Base-by-base conservation (phyloP, 2,797 vertebrate species). In the Graptemys geographica region DNA sequence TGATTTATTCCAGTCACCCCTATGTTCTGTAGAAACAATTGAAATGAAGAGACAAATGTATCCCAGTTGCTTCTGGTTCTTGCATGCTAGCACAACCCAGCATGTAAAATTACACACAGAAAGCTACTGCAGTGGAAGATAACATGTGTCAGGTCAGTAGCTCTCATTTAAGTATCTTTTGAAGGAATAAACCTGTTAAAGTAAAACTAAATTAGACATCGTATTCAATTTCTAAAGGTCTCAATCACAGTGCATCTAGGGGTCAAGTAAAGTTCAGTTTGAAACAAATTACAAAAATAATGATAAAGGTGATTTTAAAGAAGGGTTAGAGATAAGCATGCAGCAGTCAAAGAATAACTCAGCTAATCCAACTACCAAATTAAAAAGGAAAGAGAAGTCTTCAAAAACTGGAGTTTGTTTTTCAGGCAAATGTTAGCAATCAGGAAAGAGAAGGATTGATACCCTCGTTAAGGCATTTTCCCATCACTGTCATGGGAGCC, bases 241-340 rank as follows among this genome's bases (percentile, higher is more conserved):
- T 97, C 80, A 81, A 4, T 96, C 72, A 65, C 49, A 65, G 83
- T n/a, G 76, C 78, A 88, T 86, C 11, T 12, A 13, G 19, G n/a
- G 85, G 87, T 95, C 93, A 95, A 84, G 59, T 69, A 33, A 96
- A 94, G 95, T 96, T 96, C 95, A 87, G 5, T 53, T 86, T 85
- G 57, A 94, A 95, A 87, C 10, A 93, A 95, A 88, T 81, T 57
- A 62, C 82, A 84, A 81, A 83, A 86, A 53, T 6, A 81, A 62
- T 74, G 33, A 79, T 81, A 84, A 90, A 92, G 93, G 83, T 41
- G 87, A 27, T 18, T 41, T 88, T 57, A 81, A 92, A 76, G 84
- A 96, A 92, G 81, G 81, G 79, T 93, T 76, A 83, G 83, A 83
- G 59, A 55, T 31, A 84, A 88, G 33, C 55, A 51, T 84, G 62